Percentiles rank a stretch among this genome's conserved stretches.
Evolutionary conservation across 2,113 vertebrate genomes (phyloP).

Genomic region (Phalacrocorax brasilianus): DNA sequence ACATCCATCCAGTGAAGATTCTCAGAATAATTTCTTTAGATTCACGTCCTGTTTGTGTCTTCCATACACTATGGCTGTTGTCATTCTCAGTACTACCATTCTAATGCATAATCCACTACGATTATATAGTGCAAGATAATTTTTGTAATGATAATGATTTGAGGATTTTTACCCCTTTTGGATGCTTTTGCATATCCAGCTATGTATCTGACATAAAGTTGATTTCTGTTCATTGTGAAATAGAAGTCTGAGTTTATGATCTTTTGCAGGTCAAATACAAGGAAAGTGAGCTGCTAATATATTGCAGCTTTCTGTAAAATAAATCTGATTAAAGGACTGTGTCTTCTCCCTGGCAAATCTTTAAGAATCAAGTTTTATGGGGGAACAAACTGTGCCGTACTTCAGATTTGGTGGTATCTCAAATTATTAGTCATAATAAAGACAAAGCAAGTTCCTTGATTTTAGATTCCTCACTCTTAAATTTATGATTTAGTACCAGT

Average conservation of each 20-base stretch:
- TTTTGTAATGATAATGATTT: not conserved
- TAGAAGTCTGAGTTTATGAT: not conserved
- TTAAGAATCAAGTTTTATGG: not conserved
- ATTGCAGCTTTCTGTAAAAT: not conserved
- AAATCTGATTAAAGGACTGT: not conserved
- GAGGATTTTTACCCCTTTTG: slow-evolving; percentile 2
- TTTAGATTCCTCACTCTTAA: not conserved
- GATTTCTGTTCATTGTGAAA: not conserved
- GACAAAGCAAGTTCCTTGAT: not conserved
- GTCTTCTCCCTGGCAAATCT: not conserved
- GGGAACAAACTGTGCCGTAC: not conserved
- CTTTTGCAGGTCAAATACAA: not conserved
- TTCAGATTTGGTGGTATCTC: not conserved
- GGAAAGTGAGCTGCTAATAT: not conserved
- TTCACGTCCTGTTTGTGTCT: slow-evolving; percentile 8
- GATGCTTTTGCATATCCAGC: not conserved
- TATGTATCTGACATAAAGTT: not conserved
- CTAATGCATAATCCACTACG: not conserved
- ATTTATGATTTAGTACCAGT: not conserved
- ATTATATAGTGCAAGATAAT: not conserved
- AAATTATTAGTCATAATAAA: not conserved
- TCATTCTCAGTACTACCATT: slow-evolving; percentile 25
- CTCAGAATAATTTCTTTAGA: not conserved
- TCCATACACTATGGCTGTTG: not conserved
- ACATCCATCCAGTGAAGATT: not conserved